Percentiles rank a stretch among this genome's conserved stretches.
These are phyloP conservation scores for Xenopus petersii DNA, from an alignment of 2,797 vertebrate species.

Conservation along the genomic window DNA sequence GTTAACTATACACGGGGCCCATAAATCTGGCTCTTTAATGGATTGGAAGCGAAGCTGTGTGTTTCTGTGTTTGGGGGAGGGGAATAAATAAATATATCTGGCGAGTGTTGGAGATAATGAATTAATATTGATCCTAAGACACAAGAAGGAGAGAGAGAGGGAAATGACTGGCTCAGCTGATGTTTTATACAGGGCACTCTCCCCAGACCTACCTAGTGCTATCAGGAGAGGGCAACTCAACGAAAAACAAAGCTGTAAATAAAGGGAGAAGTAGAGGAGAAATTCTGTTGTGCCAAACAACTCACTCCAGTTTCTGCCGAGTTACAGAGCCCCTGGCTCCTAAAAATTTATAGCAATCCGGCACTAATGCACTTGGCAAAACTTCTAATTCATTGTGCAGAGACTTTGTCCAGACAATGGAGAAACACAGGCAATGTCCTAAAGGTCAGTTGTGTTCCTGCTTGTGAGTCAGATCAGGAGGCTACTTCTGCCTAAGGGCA, in stretches of 20 bases:
- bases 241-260: constrained; percentile 50
- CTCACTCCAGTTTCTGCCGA: constrained; percentile 30
- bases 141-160: constrained; percentile 38
- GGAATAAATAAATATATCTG: constrained; percentile 47
- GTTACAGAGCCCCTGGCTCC: constrained; percentile 44
- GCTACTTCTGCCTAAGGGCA: not conserved
- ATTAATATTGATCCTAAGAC: constrained; percentile 49
- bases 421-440: not conserved
- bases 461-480: not conserved
- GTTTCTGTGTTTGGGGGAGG: constrained; percentile 33
- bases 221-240: constrained; percentile 39
- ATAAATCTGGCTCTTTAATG: constrained; percentile 45
- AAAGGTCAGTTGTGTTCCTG: not conserved
- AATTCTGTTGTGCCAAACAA: constrained; percentile 24
- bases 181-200: constrained; percentile 45
- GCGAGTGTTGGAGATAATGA: constrained; percentile 48
- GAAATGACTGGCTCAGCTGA: constrained; percentile 39
- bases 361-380: constrained; percentile 47
- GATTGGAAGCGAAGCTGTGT: constrained; percentile 44
- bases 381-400: constrained; percentile 22
- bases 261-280: constrained; percentile 24
- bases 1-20: constrained; percentile 32
- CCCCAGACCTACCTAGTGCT: constrained; percentile 31
- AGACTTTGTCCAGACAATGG: constrained; percentile 22
- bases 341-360: constrained; percentile 41